Conservation (phyloP, 30 jellyfish, hydroid and myxozoan genomes). For the Nemopilema nomurai region DNA sequence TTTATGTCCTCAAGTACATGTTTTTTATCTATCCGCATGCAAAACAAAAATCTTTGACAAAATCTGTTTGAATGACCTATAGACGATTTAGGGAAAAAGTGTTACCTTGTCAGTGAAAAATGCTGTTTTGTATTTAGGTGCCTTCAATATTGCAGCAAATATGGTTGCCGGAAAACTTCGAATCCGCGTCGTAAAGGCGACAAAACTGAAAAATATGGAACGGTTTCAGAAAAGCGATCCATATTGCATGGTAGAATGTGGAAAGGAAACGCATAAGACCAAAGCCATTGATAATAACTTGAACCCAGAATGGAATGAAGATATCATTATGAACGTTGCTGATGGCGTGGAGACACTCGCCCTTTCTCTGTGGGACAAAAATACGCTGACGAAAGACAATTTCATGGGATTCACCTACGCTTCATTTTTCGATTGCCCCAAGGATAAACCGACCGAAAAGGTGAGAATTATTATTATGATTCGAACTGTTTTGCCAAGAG, state of each 20-base stretch:
- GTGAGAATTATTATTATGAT: slow-evolving; percentile 17
- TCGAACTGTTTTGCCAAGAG: not conserved
- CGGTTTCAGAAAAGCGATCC: slow-evolving; percentile 96
- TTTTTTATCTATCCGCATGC: no score
- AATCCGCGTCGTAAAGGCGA: slow-evolving; percentile 67
- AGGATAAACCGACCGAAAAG: slow-evolving; percentile 70
- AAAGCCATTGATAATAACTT: slow-evolving; percentile 80
- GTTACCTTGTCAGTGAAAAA: no score
- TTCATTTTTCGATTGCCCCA: slow-evolving; percentile 62
- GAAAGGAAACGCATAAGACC: slow-evolving; percentile 65
- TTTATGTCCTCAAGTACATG: no score
- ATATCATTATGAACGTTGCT: slow-evolving; percentile 54
- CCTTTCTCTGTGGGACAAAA: slow-evolving; percentile 90
- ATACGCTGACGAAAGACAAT: slow-evolving; percentile 82
- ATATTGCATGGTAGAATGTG: slow-evolving; percentile 85
- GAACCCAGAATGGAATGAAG: slow-evolving; percentile 95
- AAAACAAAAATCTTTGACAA: no score
- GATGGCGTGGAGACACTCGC: slow-evolving; percentile 77
- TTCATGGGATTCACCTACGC: slow-evolving; percentile 85
- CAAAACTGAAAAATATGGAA: slow-evolving; percentile 79
- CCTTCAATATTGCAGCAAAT: slow-evolving; percentile 7
- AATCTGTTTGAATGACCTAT: no score
- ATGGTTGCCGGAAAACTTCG: slow-evolving; percentile 86
- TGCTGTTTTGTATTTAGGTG: not conserved
- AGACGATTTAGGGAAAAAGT: no score